Evolutionary conservation across 2,113 vertebrate species (phyloP).

Genomic region (Melanocharis versteri): DNA sequence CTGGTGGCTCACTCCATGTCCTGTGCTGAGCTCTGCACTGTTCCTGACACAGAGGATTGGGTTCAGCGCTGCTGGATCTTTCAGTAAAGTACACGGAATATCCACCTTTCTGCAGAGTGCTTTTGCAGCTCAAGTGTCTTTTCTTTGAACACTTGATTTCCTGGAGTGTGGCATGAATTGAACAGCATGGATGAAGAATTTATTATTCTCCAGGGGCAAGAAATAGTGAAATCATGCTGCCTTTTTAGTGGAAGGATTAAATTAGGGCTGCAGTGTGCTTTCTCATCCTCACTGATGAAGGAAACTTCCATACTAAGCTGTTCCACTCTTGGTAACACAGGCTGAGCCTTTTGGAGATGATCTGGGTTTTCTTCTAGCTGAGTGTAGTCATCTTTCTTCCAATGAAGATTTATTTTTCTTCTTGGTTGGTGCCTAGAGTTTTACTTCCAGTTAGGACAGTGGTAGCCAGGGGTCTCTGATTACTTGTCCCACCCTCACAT

Average conservation of each 20-base stretch:
- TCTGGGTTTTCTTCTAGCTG: not conserved
- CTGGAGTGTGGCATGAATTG: constrained; percentile 59
- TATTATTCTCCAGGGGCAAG: constrained; percentile 53
- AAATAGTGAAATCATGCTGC: constrained; percentile 55
- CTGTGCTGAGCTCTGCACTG: not conserved
- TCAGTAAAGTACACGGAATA: constrained; percentile 38
- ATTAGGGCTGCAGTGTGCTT: constrained; percentile 35
- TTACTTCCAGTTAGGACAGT: not conserved
- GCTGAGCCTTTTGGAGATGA: constrained; percentile 7
- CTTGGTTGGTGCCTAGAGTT: not conserved
- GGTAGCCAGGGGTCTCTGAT: not conserved
- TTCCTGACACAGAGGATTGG: constrained; percentile 4
- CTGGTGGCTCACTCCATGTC: constrained; percentile 2
- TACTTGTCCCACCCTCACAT: not conserved
- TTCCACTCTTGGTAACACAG: not conserved
- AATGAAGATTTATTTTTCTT: not conserved
- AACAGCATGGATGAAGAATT: constrained; percentile 65
- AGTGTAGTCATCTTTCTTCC: not conserved
- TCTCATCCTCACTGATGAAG: constrained; percentile 41
- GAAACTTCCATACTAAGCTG: constrained; percentile 18
- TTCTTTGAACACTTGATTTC: constrained; percentile 59
- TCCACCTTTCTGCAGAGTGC: constrained; percentile 40
- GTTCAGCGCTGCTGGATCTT: constrained; percentile 33
- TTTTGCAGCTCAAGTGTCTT: constrained; percentile 60
- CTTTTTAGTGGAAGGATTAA: constrained; percentile 54